Percentiles rank a stretch among this genome's conserved stretches.
Evolutionary conservation across 2,888 invertebrate species (phyloP).

Genomic region (Dendrolimus houi): DNA sequence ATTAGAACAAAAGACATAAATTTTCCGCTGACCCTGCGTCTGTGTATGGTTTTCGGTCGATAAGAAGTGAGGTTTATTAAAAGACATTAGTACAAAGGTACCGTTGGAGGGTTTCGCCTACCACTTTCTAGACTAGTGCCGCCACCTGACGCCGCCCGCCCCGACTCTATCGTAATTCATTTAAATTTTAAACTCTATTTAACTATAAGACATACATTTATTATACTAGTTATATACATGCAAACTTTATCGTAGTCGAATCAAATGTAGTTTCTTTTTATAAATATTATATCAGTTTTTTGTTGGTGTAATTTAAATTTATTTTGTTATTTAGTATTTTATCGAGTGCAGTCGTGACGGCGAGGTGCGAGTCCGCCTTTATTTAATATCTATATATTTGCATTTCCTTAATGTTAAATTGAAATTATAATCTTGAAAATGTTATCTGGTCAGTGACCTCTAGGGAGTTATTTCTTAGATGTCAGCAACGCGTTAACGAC

Average conservation of each 20-base stretch:
- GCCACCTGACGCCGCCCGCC: slow-evolving; percentile 12
- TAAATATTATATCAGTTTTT: slow-evolving; percentile 38
- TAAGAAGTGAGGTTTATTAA: too few species aligned
- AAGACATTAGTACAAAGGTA: too few species aligned
- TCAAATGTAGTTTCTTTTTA: slow-evolving; percentile 45
- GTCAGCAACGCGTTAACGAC: too few species aligned
- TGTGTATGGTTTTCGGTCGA: too few species aligned
- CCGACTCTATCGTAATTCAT: slow-evolving; percentile 31
- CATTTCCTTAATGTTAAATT: too few species aligned
- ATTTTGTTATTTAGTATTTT: slow-evolving; percentile 74
- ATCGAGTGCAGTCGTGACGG: slow-evolving; percentile 25
- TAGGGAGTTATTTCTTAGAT: too few species aligned
- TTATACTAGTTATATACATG: slow-evolving; percentile 35
- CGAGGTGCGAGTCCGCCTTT: neutral
- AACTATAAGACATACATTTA: slow-evolving; percentile 42
- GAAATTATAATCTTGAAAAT: too few species aligned
- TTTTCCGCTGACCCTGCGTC: neutral
- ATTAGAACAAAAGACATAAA: neutral
- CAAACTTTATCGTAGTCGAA: slow-evolving; percentile 56
- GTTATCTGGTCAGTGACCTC: too few species aligned
- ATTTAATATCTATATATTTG: too few species aligned
- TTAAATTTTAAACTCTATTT: slow-evolving; percentile 39
- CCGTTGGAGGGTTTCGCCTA: too few species aligned
- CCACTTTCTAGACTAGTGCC: neutral
- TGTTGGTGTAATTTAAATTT: slow-evolving; percentile 63